Percentiles rank a stretch among this genome's conserved stretches.
Conservation (phyloP, 2,797 vertebrate genomes). For the Brachyrhaphis roseni region DNA sequence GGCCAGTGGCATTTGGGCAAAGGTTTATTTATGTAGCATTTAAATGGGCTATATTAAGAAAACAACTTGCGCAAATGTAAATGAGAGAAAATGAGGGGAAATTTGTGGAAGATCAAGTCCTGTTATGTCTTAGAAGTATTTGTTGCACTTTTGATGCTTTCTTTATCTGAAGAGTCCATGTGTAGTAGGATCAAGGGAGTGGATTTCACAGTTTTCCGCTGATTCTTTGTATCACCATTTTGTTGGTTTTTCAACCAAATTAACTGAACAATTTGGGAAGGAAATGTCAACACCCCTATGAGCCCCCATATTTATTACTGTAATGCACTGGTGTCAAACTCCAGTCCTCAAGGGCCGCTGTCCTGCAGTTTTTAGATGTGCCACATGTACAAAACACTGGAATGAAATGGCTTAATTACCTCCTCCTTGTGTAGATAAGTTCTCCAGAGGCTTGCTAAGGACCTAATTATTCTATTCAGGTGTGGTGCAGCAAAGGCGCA, state of each 20-base stretch:
- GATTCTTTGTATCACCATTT: not conserved
- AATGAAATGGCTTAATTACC: too few species aligned
- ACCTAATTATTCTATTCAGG: too few species aligned
- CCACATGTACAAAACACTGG: too few species aligned
- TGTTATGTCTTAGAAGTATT: not conserved
- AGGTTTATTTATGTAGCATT: not conserved
- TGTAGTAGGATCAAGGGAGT: not conserved
- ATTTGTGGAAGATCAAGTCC: not conserved
- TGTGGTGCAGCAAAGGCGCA: too few species aligned
- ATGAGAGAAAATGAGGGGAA: not conserved
- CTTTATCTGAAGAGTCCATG: not conserved
- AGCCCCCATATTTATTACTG: not conserved
- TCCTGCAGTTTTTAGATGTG: too few species aligned
- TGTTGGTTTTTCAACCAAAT: not conserved
- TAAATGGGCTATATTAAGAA: not conserved
- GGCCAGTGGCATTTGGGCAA: too few species aligned
- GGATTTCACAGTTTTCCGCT: not conserved
- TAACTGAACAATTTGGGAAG: not conserved
- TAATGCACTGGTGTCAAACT: too few species aligned
- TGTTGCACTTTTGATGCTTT: not conserved
- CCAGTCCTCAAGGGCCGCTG: too few species aligned
- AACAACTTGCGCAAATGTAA: not conserved
- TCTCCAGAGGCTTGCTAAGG: too few species aligned
- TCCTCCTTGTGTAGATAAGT: too few species aligned
- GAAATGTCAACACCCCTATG: not conserved